Evolutionary conservation across 1,140 invertebrate species (phyloP).

Genomic region (Philopotamus ludificatus): DNA sequence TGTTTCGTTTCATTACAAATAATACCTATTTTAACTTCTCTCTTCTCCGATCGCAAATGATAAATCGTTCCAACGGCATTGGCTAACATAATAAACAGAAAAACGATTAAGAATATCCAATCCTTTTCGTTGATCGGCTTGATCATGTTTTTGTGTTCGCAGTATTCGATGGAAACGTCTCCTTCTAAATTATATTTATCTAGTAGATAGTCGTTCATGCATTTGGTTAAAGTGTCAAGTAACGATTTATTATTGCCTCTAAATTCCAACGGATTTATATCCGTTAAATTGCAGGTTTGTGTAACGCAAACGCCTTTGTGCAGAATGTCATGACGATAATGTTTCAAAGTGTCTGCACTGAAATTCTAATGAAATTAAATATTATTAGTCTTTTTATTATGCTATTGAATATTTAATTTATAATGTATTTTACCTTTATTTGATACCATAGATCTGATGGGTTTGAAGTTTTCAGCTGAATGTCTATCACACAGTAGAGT

Average conservation of each 20-base stretch:
- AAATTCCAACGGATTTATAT: background rate
- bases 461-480: slow-evolving; percentile 46
- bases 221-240: background rate
- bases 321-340: slow-evolving; percentile 56
- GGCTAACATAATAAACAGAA: background rate
- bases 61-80: slow-evolving; percentile 9
- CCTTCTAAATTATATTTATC: slow-evolving; percentile 6
- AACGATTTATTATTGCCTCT: background rate
- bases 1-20: background rate
- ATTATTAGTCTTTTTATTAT: too few species aligned
- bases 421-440: slow-evolving; percentile 45
- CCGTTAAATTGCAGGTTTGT: slow-evolving; percentile 40
- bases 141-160: slow-evolving; percentile 5
- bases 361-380: slow-evolving; percentile 45
- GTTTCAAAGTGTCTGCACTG: slow-evolving; percentile 49
- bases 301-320: slow-evolving; percentile 55
- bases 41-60: slow-evolving; percentile 4
- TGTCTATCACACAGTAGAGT: slow-evolving; percentile 54
- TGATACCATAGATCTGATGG: slow-evolving; percentile 49
- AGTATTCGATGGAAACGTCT: slow-evolving; percentile 10
- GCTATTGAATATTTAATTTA: slow-evolving; percentile 4
- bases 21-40: slow-evolving; percentile 2
- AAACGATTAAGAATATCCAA: slow-evolving; percentile 1
- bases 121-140: background rate
- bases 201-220: slow-evolving; percentile 2